phyloP scores from a whole-genome alignment of 2,113 vertebrate genomes.

The Pomatostomus ruficeps region DNA sequence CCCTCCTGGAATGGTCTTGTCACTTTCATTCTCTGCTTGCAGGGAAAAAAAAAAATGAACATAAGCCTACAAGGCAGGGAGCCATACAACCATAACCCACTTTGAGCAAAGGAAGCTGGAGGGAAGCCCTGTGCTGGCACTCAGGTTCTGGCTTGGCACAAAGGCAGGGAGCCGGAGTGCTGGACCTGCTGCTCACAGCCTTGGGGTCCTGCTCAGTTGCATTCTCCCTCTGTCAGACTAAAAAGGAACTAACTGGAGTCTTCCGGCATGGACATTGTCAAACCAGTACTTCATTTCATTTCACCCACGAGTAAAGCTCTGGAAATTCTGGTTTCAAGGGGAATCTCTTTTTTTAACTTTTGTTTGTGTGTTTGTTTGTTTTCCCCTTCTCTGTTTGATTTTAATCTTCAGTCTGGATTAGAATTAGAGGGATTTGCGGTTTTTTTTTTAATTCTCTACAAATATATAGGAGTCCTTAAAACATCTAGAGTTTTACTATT shows the following conservation, averaged over 20 bases:
- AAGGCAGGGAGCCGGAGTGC: background rate
- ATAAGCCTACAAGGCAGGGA: conserved; percentile 12
- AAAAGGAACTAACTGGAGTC: background rate
- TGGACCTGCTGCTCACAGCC: fast-evolving
- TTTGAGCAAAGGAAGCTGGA: background rate
- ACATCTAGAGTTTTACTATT: background rate
- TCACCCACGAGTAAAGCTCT: background rate
- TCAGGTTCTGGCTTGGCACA: background rate
- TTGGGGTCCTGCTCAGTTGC: background rate
- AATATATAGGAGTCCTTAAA: background rate
- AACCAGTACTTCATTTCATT: background rate
- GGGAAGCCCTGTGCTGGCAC: background rate
- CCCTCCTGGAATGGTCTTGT: conserved; percentile 23
- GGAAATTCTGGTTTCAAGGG: background rate
- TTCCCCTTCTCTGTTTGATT: background rate
- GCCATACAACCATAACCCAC: background rate
- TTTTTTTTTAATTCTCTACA: background rate
- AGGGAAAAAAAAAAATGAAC: background rate
- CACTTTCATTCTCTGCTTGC: background rate
- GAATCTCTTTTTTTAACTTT: background rate
- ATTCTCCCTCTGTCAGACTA: background rate
- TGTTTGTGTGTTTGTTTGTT: too few species aligned
- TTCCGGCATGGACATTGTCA: background rate
- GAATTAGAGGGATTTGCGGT: fast-evolving
- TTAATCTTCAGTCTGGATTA: background rate